A percentile compares a stretch with the other conserved stretches of the same genome.
These are phyloP conservation scores for Lota lota DNA, from an alignment of 2,113 vertebrate genomes.

Conservation along the genomic window DNA sequence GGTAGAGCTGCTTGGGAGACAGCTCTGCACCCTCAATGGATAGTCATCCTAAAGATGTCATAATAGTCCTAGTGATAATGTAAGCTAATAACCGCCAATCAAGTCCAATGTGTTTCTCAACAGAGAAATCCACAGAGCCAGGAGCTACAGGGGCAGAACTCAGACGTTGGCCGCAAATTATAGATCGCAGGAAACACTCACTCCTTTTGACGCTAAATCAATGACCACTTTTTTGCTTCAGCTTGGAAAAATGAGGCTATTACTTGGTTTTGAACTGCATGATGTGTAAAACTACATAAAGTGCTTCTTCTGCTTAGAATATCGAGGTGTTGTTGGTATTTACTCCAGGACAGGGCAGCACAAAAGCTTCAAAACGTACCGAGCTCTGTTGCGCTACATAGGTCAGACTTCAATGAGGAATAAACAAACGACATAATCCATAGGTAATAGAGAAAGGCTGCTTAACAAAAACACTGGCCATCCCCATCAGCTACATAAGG, in stretches of 20 bases:
- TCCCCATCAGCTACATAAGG: too few species aligned
- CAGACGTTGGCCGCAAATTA: neutral
- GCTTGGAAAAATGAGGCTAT: neutral
- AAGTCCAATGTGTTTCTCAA: neutral
- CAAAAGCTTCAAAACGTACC: too few species aligned
- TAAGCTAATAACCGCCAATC: neutral
- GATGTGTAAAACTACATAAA: neutral
- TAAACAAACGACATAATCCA: too few species aligned
- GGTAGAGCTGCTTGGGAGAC: too few species aligned
- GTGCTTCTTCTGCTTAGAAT: neutral
- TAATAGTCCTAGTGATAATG: too few species aligned
- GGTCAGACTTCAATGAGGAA: too few species aligned
- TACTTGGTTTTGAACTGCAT: neutral
- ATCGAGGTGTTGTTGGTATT: neutral
- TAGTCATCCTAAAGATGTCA: too few species aligned
- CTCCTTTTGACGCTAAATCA: neutral
- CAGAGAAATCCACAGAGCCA: neutral
- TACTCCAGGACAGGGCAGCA: too few species aligned
- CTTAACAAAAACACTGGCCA: too few species aligned
- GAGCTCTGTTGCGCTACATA: too few species aligned
- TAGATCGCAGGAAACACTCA: neutral
- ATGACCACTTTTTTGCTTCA: neutral
- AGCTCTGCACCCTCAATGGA: too few species aligned
- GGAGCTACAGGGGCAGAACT: neutral
- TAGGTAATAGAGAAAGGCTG: too few species aligned